Evolutionary conservation across 2,113 vertebrate genomes (phyloP), one percentile per base, ranked within the genome.

Genomic region (Miniopterus natalensis): DNA sequence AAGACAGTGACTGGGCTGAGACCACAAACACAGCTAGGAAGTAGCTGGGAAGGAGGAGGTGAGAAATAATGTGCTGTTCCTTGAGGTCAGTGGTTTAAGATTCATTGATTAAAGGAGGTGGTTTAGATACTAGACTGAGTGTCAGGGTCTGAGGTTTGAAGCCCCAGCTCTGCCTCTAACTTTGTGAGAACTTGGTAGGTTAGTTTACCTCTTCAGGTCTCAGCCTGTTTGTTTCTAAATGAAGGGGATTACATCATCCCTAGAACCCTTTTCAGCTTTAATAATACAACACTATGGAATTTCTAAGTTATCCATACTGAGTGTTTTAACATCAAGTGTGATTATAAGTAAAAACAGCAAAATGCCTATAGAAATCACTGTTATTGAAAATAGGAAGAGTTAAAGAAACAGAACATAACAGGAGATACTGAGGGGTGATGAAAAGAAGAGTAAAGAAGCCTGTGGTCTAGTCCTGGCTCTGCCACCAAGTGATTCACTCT

Each of bases 211-310:
- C 57, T 81, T 57, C 20, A 31, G 2, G 21, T 61, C 65, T 95
- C 53, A 31, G 15, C 49, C 49, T 73, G 29, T 85, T 85, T 91
- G 79, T 81, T 91, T 84, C 55, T 70, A 68, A 96, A 92, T 68
- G 23, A n/a, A 75, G 57, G n/a, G 13, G 4, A 59, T 93, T 65
- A 65, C 20, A 10, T 36, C 14, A 10, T n/a, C 12, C 36, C 6
- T 40, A 91, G 83, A 92, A 57, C 70, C n/a, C 14, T 40, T 65
- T 83, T 65, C 13, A 63, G 8, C 31, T 94, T 21, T 40, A 23
- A 70, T 70, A 25, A 83, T 7, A 73, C 10, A 78, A 31, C 55
- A 36, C 59, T 23, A 21, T 20, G 45, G 57, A 53, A 49, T 79
- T 77, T 86, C 42, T 79, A 68, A 40, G 21, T 78, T 63, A 78